These are phyloP conservation scores for Epizoanthus ramosus DNA, from an alignment of 92 coral and sea anemone species.

Conservation along the genomic window DNA sequence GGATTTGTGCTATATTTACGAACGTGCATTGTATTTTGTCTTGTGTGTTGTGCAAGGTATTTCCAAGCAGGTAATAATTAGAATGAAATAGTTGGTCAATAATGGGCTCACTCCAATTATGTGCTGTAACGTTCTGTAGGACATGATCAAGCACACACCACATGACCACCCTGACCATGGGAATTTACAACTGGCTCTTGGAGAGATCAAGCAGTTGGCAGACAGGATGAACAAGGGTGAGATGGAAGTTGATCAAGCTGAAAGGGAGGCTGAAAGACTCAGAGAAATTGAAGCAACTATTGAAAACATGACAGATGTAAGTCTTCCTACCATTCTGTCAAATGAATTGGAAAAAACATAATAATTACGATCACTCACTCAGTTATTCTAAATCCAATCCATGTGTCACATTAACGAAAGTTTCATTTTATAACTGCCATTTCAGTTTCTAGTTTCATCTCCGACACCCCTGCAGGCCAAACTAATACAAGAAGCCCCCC, in stretches of 20 bases:
- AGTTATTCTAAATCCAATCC: neutral
- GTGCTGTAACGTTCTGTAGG: conserved; percentile 56
- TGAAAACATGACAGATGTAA: conserved; percentile 92
- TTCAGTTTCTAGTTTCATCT: too few relatives aligned
- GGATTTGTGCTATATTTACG: too few relatives aligned
- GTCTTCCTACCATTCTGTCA: conserved; percentile 5
- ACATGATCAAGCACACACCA: conserved; percentile 94
- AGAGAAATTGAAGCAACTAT: conserved; percentile 94
- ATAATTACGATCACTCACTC: neutral
- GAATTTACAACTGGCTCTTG: conserved; percentile 82
- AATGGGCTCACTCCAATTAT: neutral
- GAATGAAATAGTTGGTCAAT: too few relatives aligned
- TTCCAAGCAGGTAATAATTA: too few relatives aligned
- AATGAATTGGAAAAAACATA: too few relatives aligned
- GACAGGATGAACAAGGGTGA: conserved; percentile 98
- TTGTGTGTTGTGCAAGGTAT: too few relatives aligned
- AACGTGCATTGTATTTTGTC: too few relatives aligned
- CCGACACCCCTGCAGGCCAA: too few relatives aligned
- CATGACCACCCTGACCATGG: conserved; percentile 99
- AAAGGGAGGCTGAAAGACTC: conserved; percentile 95
- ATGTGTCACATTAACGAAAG: neutral
- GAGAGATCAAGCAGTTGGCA: conserved; percentile 95
- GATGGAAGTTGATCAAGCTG: conserved; percentile 94
- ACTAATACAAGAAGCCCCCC: too few relatives aligned
- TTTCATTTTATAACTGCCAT: too few relatives aligned